phyloP scores from a whole-genome alignment of 1,140 invertebrate species.

The Scaptomyza graminum region DNA sequence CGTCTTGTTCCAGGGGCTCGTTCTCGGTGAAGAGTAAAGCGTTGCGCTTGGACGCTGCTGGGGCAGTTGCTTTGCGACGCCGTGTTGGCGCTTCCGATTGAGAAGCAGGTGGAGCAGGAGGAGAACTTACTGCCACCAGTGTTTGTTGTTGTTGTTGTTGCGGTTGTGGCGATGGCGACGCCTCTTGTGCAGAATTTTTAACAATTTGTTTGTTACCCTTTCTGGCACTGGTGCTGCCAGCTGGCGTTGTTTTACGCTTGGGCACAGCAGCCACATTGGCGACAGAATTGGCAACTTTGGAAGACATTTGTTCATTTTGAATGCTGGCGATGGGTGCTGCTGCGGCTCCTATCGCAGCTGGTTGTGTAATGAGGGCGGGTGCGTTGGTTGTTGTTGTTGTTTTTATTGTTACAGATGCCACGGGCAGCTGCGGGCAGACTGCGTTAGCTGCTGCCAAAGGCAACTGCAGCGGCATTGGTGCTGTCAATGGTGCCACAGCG shows the following conservation, averaged over 20 bases:
- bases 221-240: slow-evolving; percentile 6
- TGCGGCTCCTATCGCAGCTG: slow-evolving; percentile 1
- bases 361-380: slow-evolving; percentile 33
- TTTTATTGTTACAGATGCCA: slow-evolving; percentile 1
- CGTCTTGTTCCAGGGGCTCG: slow-evolving; percentile 34
- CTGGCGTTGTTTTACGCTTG: slow-evolving; percentile 14
- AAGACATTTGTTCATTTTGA: slow-evolving; percentile 72
- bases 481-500: slow-evolving; percentile 53
- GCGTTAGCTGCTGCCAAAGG: background rate
- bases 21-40: slow-evolving; percentile 42
- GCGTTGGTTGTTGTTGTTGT: slow-evolving; percentile 11
- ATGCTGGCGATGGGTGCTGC: slow-evolving; percentile 36
- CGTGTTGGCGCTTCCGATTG: slow-evolving; percentile 8
- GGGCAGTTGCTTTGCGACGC: slow-evolving; percentile 34
- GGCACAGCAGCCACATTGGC: slow-evolving; percentile 13
- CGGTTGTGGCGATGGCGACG: slow-evolving; percentile 5
- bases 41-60: slow-evolving; percentile 25
- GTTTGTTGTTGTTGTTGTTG: slow-evolving; percentile 7
- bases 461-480: slow-evolving; percentile 40
- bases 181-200: slow-evolving; percentile 24
- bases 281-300: slow-evolving; percentile 64
- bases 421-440: background rate
- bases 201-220: slow-evolving; percentile 42
- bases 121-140: background rate
- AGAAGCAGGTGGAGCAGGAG: background rate